Percentiles rank a stretch among this genome's conserved stretches.
Conservation (phyloP, 1,140 invertebrate genomes). For the Papilio glaucus region DNA sequence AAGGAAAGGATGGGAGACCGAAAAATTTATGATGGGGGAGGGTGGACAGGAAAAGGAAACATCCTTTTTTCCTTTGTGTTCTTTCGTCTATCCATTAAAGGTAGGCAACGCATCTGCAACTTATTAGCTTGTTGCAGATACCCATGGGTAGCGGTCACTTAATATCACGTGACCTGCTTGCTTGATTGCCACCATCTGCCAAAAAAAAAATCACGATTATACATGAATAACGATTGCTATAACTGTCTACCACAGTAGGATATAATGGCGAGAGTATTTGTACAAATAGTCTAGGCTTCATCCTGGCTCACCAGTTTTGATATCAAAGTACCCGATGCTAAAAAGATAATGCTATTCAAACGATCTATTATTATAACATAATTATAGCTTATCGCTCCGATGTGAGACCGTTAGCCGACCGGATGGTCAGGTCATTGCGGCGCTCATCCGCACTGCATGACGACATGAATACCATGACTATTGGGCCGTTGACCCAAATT, state of each 20-base stretch:
- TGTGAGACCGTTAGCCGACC: constrained; percentile 50
- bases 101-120: too few relatives aligned
- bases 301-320: not conserved
- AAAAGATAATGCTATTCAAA: constrained; percentile 13
- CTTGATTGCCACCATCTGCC: too few relatives aligned
- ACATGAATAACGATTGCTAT: not conserved
- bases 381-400: constrained; percentile 33
- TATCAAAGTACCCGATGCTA: not conserved
- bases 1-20: too few relatives aligned
- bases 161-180: too few relatives aligned
- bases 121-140: too few relatives aligned
- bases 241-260: not conserved
- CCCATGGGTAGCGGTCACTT: too few relatives aligned
- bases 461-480: constrained; percentile 60
- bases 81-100: too few relatives aligned
- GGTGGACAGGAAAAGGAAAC: too few relatives aligned
- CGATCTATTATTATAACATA: constrained; percentile 25
- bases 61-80: too few relatives aligned
- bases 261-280: not conserved
- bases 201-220: too few relatives aligned
- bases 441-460: constrained; percentile 45
- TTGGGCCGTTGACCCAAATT: constrained; percentile 62
- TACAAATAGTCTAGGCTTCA: not conserved
- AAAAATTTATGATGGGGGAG: too few relatives aligned
- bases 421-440: constrained; percentile 51